Evolutionary conservation across 2,113 vertebrate genomes (phyloP), one percentile per base, ranked within the genome.

Genomic region (Dicrurus megarhynchus): DNA sequence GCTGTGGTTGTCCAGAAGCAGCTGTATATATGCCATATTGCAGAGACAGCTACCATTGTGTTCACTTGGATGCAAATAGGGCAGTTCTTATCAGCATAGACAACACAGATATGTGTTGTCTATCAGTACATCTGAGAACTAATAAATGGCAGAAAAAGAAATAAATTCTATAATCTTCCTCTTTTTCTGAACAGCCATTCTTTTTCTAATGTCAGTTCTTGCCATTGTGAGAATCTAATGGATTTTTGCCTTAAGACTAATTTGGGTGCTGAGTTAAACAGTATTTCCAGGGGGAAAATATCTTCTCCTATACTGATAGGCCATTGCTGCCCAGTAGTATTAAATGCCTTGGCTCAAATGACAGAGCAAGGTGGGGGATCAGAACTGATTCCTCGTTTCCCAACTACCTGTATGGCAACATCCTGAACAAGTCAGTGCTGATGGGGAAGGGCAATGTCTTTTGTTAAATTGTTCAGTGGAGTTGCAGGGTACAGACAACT

Each of bases 381-480:
- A 46, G 37, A 84, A 14, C 16, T 0, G 23, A 33, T 27, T 55
- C 49, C 39, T 60, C 3, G 0, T 42, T 78, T 84, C 22, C 37
- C 2, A 3, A 28, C 37, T 52, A 12, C 47, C 7, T 26, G 7
- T 10, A 2, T 4, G 20, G 32, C 27, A 53, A 5, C 32, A 39
- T 32, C 74, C 30, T 11, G 24, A 67, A 20, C 11, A 19, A 39
- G 13, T 6, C 11, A 30, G 13, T 30, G 14, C 15, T 55, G 14
- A 4, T 19, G 46, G 60, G 80, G n/a, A 50, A 84, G 63, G 42
- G 17, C 35, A 9, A 6, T 47, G 44, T 16, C 27, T 70, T 42
- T 9, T 49, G 12, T 47, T 59, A 56, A 35, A 39, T n/a, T 0
- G 1, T 7, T 15, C 0, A 2, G 1, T 26, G 17, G 10, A 16